phyloP scores from a whole-genome alignment of 2,113 vertebrate species.

The Bos javanicus region DNA sequence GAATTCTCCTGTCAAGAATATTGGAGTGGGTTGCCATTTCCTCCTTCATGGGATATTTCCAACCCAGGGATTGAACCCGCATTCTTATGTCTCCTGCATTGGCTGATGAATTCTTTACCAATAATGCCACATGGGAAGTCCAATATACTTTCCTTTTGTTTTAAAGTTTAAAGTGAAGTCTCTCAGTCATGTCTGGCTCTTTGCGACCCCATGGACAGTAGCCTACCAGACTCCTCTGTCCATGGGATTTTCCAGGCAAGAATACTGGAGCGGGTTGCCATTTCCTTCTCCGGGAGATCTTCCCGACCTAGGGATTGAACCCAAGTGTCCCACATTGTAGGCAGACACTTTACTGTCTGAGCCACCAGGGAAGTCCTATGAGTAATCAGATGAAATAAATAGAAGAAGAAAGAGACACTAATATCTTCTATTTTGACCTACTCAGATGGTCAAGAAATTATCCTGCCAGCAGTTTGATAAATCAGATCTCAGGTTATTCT shows the following conservation, averaged over 20 bases:
- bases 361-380: not conserved
- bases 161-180: not conserved
- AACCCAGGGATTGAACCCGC: not conserved
- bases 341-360: accelerated
- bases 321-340: not conserved
- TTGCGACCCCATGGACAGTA: not conserved
- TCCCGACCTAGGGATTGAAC: accelerated
- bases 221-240: not conserved
- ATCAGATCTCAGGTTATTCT: not conserved
- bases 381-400: not conserved
- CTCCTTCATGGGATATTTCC: not conserved
- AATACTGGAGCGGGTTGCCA: not conserved
- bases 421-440: not conserved
- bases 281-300: not conserved
- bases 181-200: not conserved
- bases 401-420: not conserved
- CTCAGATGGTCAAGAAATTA: not conserved
- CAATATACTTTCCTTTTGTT: not conserved
- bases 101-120: not conserved
- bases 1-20: not conserved
- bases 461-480: not conserved
- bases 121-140: not conserved
- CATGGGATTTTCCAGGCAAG: not conserved
- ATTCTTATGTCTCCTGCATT: not conserved
- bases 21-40: not conserved